These are phyloP conservation scores for Zaprionus lachaisei DNA, from an alignment of 1,140 invertebrate genomes.

Conservation along the genomic window DNA sequence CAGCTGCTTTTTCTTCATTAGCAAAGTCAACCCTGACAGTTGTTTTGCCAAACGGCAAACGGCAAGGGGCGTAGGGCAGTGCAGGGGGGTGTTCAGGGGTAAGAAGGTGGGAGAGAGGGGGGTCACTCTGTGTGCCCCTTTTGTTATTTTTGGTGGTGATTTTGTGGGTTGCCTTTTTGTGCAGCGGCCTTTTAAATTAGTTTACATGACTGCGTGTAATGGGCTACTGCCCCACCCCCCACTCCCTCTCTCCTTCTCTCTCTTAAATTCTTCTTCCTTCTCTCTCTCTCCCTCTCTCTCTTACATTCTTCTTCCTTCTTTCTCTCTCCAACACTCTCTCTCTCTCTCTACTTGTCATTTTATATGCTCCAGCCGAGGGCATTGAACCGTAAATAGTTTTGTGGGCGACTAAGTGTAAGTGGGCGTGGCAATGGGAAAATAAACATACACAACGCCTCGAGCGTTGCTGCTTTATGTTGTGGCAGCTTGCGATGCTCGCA, in stretches of 20 bases:
- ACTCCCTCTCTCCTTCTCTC: not conserved
- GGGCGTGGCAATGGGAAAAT: slow-evolving; percentile 2
- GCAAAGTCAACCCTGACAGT: slow-evolving; percentile 72
- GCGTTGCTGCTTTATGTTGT: slow-evolving; percentile 2
- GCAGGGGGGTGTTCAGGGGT: not conserved
- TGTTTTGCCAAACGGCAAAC: not conserved
- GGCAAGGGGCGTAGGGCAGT: too few species aligned
- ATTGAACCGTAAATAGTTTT: slow-evolving; percentile 68
- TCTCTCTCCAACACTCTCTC: slow-evolving; percentile 1
- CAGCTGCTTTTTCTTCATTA: slow-evolving; percentile 83
- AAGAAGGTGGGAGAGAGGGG: not conserved
- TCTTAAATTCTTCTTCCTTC: slow-evolving; percentile 9
- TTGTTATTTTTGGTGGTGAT: slow-evolving; percentile 77
- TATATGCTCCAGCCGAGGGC: slow-evolving; percentile 65
- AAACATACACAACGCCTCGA: slow-evolving; percentile 1
- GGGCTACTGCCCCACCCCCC: slow-evolving; percentile 37
- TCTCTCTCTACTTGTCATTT: slow-evolving; percentile 46
- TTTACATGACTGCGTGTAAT: slow-evolving; percentile 82
- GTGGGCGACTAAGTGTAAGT: slow-evolving; percentile 15
- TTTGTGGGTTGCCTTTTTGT: slow-evolving; percentile 58
- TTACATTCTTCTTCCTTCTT: slow-evolving; percentile 13
- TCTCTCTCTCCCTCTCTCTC: not conserved
- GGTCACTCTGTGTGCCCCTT: slow-evolving; percentile 29
- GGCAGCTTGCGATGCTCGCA: not conserved
- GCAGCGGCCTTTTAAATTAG: slow-evolving; percentile 77